A percentile compares a stretch with the other conserved stretches of the same genome.
Conservation (phyloP, 2,888 invertebrate genomes). For the Oxycera nigricornis region DNA sequence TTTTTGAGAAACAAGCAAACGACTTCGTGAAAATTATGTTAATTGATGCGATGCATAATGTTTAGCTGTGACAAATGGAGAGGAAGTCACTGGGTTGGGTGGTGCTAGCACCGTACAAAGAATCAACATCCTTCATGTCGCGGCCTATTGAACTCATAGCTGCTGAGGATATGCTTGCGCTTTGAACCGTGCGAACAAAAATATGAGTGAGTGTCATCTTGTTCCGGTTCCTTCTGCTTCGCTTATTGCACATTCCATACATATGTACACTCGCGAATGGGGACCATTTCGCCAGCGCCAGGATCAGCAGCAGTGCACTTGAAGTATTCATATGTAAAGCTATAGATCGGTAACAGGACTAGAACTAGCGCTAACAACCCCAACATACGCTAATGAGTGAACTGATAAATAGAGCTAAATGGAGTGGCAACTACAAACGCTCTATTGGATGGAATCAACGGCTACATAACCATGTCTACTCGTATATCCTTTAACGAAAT, state of each 20-base stretch:
- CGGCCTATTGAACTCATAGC: not conserved
- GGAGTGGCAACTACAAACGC: constrained; percentile 12
- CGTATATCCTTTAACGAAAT: not conserved
- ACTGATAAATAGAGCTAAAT: constrained; percentile 24
- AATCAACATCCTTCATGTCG: not conserved
- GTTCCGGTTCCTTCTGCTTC: too few species aligned
- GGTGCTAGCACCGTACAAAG: not conserved
- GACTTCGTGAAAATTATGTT: constrained; percentile 37
- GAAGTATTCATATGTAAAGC: too few species aligned
- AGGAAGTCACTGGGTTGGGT: not conserved
- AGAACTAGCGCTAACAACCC: not conserved
- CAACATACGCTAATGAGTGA: constrained; percentile 31
- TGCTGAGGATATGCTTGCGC: not conserved
- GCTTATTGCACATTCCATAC: too few species aligned
- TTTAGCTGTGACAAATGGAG: constrained; percentile 31
- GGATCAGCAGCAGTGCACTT: too few species aligned
- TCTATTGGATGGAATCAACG: constrained; percentile 18
- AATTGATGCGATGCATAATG: constrained; percentile 27
- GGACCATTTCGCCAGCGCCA: too few species aligned
- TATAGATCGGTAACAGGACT: too few species aligned
- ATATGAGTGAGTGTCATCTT: not conserved
- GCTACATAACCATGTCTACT: not conserved
- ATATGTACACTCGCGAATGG: too few species aligned
- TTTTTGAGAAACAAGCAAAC: constrained; percentile 16
- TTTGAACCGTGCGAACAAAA: not conserved